A percentile compares a stretch with the other conserved stretches of the same genome.
These are phyloP conservation scores for Phodopus roborovskii DNA, from an alignment of 2,113 vertebrate species.

Conservation along the genomic window DNA sequence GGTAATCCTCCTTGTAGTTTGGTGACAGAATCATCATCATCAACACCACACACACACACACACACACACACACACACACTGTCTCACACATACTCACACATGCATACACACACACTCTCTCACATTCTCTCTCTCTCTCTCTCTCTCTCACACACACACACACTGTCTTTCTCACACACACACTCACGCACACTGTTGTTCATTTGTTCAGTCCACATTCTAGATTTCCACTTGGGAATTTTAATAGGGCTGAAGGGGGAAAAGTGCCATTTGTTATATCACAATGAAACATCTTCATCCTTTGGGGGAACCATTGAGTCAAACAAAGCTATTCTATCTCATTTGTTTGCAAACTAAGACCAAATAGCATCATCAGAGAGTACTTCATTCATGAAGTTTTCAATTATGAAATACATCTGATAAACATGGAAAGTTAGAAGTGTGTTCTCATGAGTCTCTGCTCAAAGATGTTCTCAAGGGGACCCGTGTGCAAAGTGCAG, in stretches of 20 bases:
- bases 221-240: background rate
- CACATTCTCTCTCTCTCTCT: too few relatives aligned
- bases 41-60: background rate
- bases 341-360: constrained; percentile 18
- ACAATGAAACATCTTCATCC: background rate
- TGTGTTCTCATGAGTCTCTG: background rate
- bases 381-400: background rate
- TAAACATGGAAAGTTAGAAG: background rate
- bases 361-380: background rate
- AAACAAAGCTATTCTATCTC: background rate
- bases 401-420: background rate
- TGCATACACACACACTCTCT: background rate
- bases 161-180: background rate
- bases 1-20: background rate
- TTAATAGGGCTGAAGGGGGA: background rate
- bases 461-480: background rate
- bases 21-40: background rate
- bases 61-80: background rate
- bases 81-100: background rate
- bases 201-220: background rate
- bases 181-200: background rate
- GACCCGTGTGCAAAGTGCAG: background rate
- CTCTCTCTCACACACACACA: background rate
- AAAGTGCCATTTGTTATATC: background rate
- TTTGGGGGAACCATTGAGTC: background rate